These are phyloP conservation scores for Epinotia ramella DNA, from an alignment of 2,888 invertebrate genomes.

Conservation along the genomic window DNA sequence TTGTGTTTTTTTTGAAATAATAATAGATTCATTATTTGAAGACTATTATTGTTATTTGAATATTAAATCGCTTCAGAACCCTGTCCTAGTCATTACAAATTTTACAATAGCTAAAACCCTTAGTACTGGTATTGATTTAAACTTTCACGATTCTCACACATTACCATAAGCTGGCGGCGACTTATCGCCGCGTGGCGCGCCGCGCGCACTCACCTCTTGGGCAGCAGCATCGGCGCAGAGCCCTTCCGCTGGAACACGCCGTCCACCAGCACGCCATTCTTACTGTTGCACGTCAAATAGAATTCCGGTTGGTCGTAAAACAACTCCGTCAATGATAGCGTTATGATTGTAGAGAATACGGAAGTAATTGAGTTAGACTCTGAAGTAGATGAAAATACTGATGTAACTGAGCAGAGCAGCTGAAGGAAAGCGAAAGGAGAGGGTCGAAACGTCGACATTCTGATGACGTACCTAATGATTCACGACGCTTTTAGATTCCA, in stretches of 20 bases:
- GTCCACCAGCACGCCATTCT: conserved; percentile 99
- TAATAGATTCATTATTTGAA: no score
- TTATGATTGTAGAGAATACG: neutral
- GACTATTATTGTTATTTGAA: no score
- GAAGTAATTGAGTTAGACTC: neutral
- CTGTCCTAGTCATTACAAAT: no score
- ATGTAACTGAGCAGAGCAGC: neutral
- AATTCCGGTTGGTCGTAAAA: conserved; percentile 95
- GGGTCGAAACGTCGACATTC: neutral
- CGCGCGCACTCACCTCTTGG: conserved; percentile 91
- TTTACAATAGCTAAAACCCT: no score
- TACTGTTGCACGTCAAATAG: conserved; percentile 97
- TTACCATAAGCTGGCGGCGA: conserved; percentile 52
- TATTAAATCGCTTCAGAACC: no score
- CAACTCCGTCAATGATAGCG: conserved; percentile 84
- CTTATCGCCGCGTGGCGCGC: conserved; percentile 45
- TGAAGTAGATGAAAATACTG: neutral
- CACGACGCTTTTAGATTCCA: no score
- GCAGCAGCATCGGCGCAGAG: conserved; percentile 95
- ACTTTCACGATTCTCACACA: no score
- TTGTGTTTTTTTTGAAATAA: no score
- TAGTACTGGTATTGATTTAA: no score
- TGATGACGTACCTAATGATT: neutral
- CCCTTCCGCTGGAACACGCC: conserved; percentile 98
- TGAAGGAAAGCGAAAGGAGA: neutral